Evolutionary conservation across 2,797 vertebrate genomes (phyloP).

Genomic region (Sphenopsis melanotis): DNA sequence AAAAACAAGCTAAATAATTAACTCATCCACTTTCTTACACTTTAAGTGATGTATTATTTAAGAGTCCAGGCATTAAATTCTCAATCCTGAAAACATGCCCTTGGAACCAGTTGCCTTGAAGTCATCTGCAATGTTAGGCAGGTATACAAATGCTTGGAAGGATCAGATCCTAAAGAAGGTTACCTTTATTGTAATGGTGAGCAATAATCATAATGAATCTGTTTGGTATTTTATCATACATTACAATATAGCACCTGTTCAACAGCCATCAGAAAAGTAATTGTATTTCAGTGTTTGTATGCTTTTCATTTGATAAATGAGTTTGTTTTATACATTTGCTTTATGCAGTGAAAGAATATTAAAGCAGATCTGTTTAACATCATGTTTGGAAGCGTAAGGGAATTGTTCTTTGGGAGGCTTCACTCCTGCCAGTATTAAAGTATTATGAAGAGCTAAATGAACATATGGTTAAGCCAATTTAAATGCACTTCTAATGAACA

Average conservation of each 20-base stretch:
- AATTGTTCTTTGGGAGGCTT: background rate
- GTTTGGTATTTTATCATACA: background rate
- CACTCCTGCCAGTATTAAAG: background rate
- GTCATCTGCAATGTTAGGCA: background rate
- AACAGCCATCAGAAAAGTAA: constrained; percentile 13
- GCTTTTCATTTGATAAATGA: constrained; percentile 52
- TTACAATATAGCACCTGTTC: constrained; percentile 38
- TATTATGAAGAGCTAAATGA: constrained; percentile 29
- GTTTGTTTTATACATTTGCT: constrained; percentile 46
- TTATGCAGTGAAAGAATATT: constrained; percentile 46
- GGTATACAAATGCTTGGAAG: background rate
- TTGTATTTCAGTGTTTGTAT: background rate
- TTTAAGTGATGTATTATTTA: constrained; percentile 54
- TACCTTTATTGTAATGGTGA: background rate
- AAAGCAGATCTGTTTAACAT: constrained; percentile 35
- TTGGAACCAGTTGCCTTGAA: constrained; percentile 3
- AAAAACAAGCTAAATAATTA: constrained; percentile 68
- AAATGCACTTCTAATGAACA: constrained; percentile 20
- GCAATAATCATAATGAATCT: constrained; percentile 5
- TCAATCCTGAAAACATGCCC: constrained; percentile 1
- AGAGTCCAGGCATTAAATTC: constrained; percentile 33
- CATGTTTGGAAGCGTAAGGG: background rate
- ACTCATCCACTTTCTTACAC: constrained; percentile 34
- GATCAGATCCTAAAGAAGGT: background rate
- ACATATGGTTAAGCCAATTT: background rate